A percentile compares a stretch with the other conserved stretches of the same genome.
Conservation (phyloP, 2,888 invertebrate genomes). For the Melieria crassipennis region DNA sequence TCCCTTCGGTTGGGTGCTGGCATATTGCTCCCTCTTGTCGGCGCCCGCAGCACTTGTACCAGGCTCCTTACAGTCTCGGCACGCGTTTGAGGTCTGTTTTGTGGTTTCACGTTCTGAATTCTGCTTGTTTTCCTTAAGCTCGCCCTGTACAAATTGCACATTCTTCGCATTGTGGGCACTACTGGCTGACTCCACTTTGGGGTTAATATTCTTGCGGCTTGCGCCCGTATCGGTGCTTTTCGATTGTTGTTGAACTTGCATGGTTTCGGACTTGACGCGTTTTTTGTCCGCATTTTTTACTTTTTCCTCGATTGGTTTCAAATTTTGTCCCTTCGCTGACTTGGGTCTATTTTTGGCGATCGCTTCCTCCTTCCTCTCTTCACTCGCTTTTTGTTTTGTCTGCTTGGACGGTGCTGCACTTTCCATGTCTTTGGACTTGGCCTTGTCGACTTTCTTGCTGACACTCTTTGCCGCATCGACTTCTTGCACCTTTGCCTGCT, state of each 20-base stretch:
- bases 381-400: constrained; percentile 9
- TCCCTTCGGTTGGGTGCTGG: constrained; percentile 4
- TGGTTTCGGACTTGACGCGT: constrained; percentile 17
- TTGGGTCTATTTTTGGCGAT: not conserved
- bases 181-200: constrained; percentile 1
- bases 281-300: constrained; percentile 9
- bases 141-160: not conserved
- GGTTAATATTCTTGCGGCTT: constrained; percentile 15
- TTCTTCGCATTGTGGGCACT: not conserved
- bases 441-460: constrained; percentile 5
- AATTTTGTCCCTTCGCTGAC: no score
- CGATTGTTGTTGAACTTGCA: not conserved
- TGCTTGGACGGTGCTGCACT: not conserved
- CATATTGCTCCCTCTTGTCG: not conserved
- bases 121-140: not conserved
- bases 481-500: constrained; percentile 13
- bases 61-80: no score
- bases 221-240: constrained; percentile 26
- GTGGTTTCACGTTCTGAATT: not conserved
- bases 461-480: not conserved
- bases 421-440: constrained; percentile 4
- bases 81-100: no score
- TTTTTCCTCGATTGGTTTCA: no score
- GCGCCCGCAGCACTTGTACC: not conserved
- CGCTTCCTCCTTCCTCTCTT: not conserved